These are phyloP conservation scores for Stegana nigrithorax DNA, from an alignment of 2,888 invertebrate genomes.

Conservation along the genomic window DNA sequence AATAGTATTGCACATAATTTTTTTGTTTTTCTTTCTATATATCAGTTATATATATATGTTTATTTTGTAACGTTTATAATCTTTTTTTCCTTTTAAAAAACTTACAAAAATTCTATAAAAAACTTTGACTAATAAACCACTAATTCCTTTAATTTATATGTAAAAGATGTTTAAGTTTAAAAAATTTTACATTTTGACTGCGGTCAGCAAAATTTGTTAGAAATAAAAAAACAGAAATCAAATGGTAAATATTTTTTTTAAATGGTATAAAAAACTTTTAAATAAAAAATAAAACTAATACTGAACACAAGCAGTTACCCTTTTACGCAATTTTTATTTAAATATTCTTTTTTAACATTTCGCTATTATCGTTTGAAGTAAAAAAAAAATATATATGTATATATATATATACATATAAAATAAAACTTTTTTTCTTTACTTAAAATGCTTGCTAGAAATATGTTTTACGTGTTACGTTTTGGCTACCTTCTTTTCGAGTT, in stretches of 20 bases:
- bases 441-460: neutral
- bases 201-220: too few species aligned
- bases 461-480: neutral
- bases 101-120: too few species aligned
- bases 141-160: neutral
- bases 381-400: neutral
- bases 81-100: too few species aligned
- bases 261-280: neutral
- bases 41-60: too few species aligned
- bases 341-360: neutral
- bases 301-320: slow-evolving; percentile 60
- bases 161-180: too few species aligned
- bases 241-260: slow-evolving; percentile 28
- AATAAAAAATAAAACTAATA: slow-evolving; percentile 49
- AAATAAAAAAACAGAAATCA: neutral
- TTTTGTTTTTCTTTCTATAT: slow-evolving; percentile 7
- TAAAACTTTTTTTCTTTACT: too few species aligned
- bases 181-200: slow-evolving; percentile 15
- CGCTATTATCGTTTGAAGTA: neutral
- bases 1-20: slow-evolving; percentile 1
- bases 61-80: neutral
- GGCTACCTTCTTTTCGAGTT: neutral
- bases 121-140: too few species aligned
- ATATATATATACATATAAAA: neutral
- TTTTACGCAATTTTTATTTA: slow-evolving; percentile 30